Evolutionary conservation across 2,888 invertebrate species (phyloP), one percentile per base, ranked within the genome.

Genomic region (Alloplasta piceator): DNA sequence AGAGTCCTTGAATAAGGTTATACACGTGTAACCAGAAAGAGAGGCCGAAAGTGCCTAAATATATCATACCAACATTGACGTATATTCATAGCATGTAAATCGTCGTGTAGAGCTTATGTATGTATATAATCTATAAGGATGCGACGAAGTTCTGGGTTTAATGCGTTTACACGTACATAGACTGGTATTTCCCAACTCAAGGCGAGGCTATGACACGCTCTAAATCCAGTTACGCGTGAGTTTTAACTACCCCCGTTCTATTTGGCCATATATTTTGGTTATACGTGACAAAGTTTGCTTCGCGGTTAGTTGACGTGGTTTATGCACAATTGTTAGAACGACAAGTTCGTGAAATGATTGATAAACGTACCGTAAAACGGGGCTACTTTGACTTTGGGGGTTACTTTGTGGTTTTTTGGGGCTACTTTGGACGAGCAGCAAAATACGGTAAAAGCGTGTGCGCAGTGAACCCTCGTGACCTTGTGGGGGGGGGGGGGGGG

Each of bases 251-350:
- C 3, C n/a, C 10, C 41, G 52, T 46, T 10, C 4, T 39, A n/a
- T 39, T 6, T 52, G 39, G 52, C 14, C 6, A 39, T 12, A 61
- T 26, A 71, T 36, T 10, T 50, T 60, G 71, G 38, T 61, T 50
- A 60, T 61, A 39, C 39, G 5, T n/a, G 50, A 1, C 39, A 2
- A 14, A 26, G 50, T 50, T 50, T 60, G 71, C 5, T 48, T 71
- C 60, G 50, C 60, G 61, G 71, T 61, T 50, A 48, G 71, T 71
- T 60, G 50, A 71, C 46, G 16, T 10, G 48, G 14, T 14, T 60
- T 71, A 48, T 12, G 14, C n/a, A 52, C 12, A 52, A 52, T 52
- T 52, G 52, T 64, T 36, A 48, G 43, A 36, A 58, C 38, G 10
- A 26, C 5, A 46, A 36, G 12, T 6, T n/a, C 26, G 12, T 26